Percentiles rank a stretch among this genome's conserved stretches.
Conservation (phyloP, 2,888 invertebrate species). For the Agrilus mali region DNA sequence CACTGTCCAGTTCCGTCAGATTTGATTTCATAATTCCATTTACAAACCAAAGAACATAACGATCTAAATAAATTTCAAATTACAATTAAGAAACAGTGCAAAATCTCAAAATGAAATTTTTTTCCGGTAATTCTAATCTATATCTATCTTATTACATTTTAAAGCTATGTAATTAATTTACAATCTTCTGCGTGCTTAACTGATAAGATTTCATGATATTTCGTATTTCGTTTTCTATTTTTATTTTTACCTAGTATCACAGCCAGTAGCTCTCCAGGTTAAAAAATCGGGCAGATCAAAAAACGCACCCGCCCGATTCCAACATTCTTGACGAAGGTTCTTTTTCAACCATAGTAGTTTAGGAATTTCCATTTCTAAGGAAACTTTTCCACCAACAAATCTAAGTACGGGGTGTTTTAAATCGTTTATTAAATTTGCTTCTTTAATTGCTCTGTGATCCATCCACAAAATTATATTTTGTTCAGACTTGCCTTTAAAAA, state of each 20-base stretch:
- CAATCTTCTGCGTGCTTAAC: neutral
- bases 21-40: conserved; percentile 79
- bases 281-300: conserved; percentile 91
- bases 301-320: conserved; percentile 59
- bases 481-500: conserved; percentile 42
- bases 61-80: conserved; percentile 45
- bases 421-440: conserved; percentile 70
- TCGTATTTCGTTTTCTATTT: too few species aligned
- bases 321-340: conserved; percentile 47
- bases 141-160: too few species aligned
- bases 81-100: neutral
- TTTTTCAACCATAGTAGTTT: conserved; percentile 88
- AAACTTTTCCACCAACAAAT: conserved; percentile 84
- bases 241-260: conserved; percentile 42
- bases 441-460: conserved; percentile 75
- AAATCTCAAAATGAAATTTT: neutral
- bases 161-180: too few species aligned
- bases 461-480: conserved; percentile 87
- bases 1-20: conserved; percentile 48
- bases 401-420: conserved; percentile 62
- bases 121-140: too few species aligned
- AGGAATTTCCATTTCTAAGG: conserved; percentile 94
- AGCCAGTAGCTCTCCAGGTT: conserved; percentile 82
- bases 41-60: conserved; percentile 83
- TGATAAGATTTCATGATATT: neutral